Evolutionary conservation across 2,888 invertebrate genomes (phyloP).

Genomic region (Patella depressa): DNA sequence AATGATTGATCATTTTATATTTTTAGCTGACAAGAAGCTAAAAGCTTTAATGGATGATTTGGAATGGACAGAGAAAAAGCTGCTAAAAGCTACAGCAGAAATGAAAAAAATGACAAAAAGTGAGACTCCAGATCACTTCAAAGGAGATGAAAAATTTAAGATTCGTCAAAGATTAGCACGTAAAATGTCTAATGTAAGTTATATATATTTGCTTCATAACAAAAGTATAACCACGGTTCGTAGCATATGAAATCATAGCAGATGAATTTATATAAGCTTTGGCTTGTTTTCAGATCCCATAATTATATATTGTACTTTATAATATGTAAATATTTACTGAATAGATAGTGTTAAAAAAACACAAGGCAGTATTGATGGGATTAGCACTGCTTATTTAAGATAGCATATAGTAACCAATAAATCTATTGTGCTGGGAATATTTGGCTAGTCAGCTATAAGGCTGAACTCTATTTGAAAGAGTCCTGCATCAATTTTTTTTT

Average conservation of each 20-base stretch:
- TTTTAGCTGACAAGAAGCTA: conserved; percentile 62
- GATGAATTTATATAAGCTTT: too few species aligned
- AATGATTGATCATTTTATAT: not conserved
- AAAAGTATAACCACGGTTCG: too few species aligned
- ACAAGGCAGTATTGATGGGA: too few species aligned
- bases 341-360: too few species aligned
- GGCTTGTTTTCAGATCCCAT: not conserved
- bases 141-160: conserved; percentile 61
- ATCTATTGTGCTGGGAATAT: too few species aligned
- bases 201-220: too few species aligned
- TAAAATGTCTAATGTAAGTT: conserved; percentile 65
- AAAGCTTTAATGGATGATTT: conserved; percentile 57
- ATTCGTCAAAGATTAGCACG: conserved; percentile 59
- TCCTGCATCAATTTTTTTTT: too few species aligned
- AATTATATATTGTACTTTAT: not conserved
- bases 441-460: too few species aligned
- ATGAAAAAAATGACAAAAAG: conserved; percentile 57
- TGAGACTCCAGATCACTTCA: conserved; percentile 47
- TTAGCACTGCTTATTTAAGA: too few species aligned
- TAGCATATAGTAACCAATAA: too few species aligned
- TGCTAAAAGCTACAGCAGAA: conserved; percentile 60
- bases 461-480: too few species aligned
- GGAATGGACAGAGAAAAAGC: conserved; percentile 54
- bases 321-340: not conserved
- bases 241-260: too few species aligned